Base-by-base conservation (phyloP, 2,797 vertebrate genomes). In the Acridotheres tristis region DNA sequence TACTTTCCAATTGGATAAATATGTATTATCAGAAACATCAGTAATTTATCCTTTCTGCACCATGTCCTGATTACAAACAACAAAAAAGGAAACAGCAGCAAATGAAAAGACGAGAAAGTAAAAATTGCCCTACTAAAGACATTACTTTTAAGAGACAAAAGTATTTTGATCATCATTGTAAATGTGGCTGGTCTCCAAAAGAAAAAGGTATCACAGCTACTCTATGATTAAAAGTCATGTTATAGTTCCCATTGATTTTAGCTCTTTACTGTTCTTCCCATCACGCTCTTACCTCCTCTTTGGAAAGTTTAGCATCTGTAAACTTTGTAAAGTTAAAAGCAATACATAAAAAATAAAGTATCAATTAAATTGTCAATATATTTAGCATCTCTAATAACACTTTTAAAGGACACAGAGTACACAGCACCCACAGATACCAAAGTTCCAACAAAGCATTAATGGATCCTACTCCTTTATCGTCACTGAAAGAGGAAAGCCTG, bases 81-180 rank as follows among this genome's bases (percentile, higher is more conserved):
- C 4, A 3, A 26, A 76, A 90, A 90, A 92, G 81, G 84, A 90
- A 94, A 90, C 88, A 85, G 75, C 71, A 94, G 71, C 86, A 86
- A 93, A 95, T 91, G 48, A 91, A 62, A 95, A 75, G 16, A 93
- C 29, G 75, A 89, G 68, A 73, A 95, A 95, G 63, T 57, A 94
- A 95, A 88, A 94, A 57, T 55, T 84, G 65, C 38, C 67, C 53
- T 36, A n/a, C 50, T 89, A 77, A 94, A 80, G 57, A 57, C 42
- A 85, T 72, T 87, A 71, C 34, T 94, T 93, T 88, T 65, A 90
- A 89, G 71, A 89, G 48, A 79, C 32, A 32, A 10, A 89, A 89
- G 27, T 72, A 85, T 93, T 90, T 91, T 85, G 63, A 91, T 95
- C 45, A 81, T 68, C 45, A 65, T 29, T 59, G 40, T 32, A 94